Base-by-base conservation (phyloP, 2,797 vertebrate species). In the Tokudaia tokunoshimensis region DNA sequence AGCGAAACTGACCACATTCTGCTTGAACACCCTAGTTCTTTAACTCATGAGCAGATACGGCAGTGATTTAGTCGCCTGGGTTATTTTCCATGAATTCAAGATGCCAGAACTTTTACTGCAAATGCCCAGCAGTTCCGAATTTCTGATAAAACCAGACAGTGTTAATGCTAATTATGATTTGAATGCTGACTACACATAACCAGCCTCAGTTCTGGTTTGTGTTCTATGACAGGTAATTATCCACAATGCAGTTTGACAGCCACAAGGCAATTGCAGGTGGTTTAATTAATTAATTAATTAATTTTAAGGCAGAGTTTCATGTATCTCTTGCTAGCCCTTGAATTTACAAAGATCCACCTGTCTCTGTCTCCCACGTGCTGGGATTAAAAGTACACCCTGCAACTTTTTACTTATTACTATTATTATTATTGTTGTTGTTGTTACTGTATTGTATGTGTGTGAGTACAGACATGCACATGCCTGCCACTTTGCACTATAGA, bases 21-120 rank as follows among this genome's bases (percentile, higher is more conserved):
- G 26, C 61, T 72, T 92, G 70, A 86, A 70, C 50, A 89, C 59
- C 86, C 83, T 44, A 94, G 84, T 34, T 37, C 75, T 91, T 89
- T 61, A 41, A 81, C 41, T 41, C 63, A 26, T 80, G 79, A 92
- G 44, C 41, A 41, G 87, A 79, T 19, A 26, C 15, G 79, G 50
- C n/a, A 47, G 41, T 75, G n/a, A 61, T 80, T 82, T 4, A 4
- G 55, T 50, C 63, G 70, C 75, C 72, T 47, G 31, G 92, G 76
- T 90, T 22, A 85, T 83, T 61, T 29, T 65, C 67, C 67, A 96
- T 34, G 50, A 76, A 37, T 61, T 76, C 52, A 41, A 50, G 85
- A 37, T 55, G 37, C 80, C 55, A 83, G 70, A 86, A 80, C 9
- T 52, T 80, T 86, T 75, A 89, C 37, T 81, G 41, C n/a, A 78